Percentiles rank a stretch among this genome's conserved stretches.
These are phyloP conservation scores for Bradynema listronoti DNA, from an alignment of 1,140 invertebrate genomes.

Conservation along the genomic window DNA sequence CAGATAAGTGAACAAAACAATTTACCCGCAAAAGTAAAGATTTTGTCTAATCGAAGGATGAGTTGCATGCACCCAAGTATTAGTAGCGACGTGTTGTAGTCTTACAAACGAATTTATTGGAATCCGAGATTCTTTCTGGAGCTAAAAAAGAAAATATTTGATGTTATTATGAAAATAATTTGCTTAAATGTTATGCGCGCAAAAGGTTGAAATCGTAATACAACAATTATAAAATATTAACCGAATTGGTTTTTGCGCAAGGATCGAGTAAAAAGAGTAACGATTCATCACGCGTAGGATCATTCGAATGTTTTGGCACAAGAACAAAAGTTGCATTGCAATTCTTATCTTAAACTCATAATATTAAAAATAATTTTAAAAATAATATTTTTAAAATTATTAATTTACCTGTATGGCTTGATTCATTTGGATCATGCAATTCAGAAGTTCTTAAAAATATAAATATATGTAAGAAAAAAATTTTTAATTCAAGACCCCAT, in stretches of 20 bases:
- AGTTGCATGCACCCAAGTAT: constrained; percentile 51
- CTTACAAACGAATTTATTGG: constrained; percentile 54
- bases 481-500: constrained; percentile 14
- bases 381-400: too few relatives aligned
- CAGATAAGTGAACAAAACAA: too few relatives aligned
- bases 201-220: not conserved
- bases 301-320: constrained; percentile 45
- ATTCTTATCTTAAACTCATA: not conserved
- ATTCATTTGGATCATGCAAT: not conserved
- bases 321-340: constrained; percentile 30
- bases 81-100: constrained; percentile 43
- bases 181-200: not conserved
- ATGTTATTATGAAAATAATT: not conserved
- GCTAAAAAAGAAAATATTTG: constrained; percentile 4
- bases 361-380: too few relatives aligned
- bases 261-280: constrained; percentile 52
- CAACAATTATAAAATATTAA: constrained; percentile 2
- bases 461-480: constrained; percentile 11
- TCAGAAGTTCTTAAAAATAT: constrained; percentile 7
- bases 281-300: constrained; percentile 41
- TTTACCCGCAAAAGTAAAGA: constrained; percentile 43
- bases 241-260: constrained; percentile 51
- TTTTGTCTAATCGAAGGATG: constrained; percentile 46
- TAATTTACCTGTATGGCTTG: too few relatives aligned
- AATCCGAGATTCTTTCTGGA: constrained; percentile 46